Conservation (phyloP, 2,888 invertebrate species). For the Tuberolachnus salignus region DNA sequence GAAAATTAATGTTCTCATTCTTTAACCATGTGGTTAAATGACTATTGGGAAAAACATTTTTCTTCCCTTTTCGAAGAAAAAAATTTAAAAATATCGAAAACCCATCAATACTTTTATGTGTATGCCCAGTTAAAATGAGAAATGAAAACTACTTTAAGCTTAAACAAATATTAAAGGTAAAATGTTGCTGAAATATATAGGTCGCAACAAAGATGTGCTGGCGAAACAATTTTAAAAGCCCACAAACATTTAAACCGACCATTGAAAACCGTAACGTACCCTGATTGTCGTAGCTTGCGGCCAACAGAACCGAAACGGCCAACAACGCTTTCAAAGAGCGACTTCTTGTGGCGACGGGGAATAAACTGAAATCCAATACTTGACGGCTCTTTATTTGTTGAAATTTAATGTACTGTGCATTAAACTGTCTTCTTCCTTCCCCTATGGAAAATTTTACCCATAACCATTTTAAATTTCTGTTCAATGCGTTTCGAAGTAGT, state of each 20-base stretch:
- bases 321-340: constrained; percentile 33
- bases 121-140: no score
- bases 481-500: background rate
- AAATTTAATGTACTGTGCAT: background rate
- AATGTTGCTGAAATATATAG: no score
- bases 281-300: constrained; percentile 7
- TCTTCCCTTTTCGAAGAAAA: no score
- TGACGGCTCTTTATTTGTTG: background rate
- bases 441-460: background rate
- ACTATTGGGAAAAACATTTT: no score
- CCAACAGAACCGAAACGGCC: constrained; percentile 10
- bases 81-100: no score
- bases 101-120: no score
- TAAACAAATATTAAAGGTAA: no score
- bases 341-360: background rate
- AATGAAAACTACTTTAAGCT: no score
- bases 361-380: background rate
- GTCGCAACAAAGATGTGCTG: background rate
- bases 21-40: no score
- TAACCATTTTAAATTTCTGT: background rate
- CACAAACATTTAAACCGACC: no score
- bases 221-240: background rate
- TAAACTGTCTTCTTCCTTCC: background rate
- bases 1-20: no score
- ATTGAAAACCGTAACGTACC: background rate